Evolutionary conservation across 2,888 invertebrate species (phyloP), one percentile per base, ranked within the genome.

Genomic region (Eupithecia exiguata): DNA sequence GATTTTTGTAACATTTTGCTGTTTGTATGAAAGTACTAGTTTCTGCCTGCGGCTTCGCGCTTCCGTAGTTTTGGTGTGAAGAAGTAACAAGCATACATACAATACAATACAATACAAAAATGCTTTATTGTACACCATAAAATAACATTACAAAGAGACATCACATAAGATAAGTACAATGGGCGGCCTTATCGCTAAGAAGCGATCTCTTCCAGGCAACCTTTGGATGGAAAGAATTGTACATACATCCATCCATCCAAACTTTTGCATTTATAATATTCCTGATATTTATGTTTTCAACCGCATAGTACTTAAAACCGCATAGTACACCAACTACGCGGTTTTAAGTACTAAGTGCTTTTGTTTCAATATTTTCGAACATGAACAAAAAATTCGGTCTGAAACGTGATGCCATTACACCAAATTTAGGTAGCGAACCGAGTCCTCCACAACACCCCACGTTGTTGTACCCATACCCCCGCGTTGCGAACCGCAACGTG

Each of bases 381-480:
- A 58, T 53, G 21, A 1, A 53, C 38, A 18, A 65, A 65, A 63
- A 65, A 10, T 38, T 38, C n/a, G 5, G 63, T 36, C n/a, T 16
- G 63, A 21, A 65, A 65, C 63, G 63, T 65, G 38, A 65, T 38
- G 63, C 38, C 63, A 36, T 63, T n/a, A 65, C 21, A 65, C 63
- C 21, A 18, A 63, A 36, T 36, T 21, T 5, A 21, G 62, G 38
- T 36, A 65, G n/a, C 38, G 63, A 65, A 36, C 36, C 63, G 63
- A 21, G 10, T 35, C 63, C 63, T n/a, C 63, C 63, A 36, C 36
- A 58, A 25, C 58, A 58, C n/a, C n/a, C n/a, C n/a, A 58, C 18
- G 63, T 65, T 38, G 36, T 38, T 38, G 63, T 21, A 58, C 21
- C 14, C n/a, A n/a, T 14, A 58, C 21, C 58, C 25, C 25, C 25